Percentiles rank a stretch among this genome's conserved stretches.
Conservation (phyloP, 2,113 vertebrate genomes). For the Sardina pilchardus region DNA sequence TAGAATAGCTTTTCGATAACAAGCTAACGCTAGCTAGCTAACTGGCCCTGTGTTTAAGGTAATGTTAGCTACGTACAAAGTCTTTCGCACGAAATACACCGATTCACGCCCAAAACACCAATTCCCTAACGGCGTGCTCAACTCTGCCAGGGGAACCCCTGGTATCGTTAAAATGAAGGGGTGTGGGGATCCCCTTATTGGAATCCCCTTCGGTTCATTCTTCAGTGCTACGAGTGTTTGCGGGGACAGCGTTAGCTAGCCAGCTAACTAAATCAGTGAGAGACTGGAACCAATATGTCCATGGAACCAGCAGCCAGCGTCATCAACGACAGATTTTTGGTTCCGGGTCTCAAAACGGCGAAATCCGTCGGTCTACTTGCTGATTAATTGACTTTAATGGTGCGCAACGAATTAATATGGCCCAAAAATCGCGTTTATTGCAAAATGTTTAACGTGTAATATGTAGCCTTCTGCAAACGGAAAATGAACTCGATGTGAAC, state of each 20-base stretch:
- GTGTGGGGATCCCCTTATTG: slow-evolving; percentile 26
- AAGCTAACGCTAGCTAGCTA: slow-evolving; percentile 2
- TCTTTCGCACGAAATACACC: slow-evolving; percentile 12
- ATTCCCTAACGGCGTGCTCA: background rate
- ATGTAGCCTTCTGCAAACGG: background rate
- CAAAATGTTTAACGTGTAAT: background rate
- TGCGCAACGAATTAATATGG: background rate
- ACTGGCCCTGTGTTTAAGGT: slow-evolving; percentile 9
- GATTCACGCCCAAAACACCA: background rate
- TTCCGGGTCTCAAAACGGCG: background rate
- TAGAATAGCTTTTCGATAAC: background rate
- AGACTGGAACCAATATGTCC: slow-evolving; percentile 15
- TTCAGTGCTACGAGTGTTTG: slow-evolving; percentile 17
- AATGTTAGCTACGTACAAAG: slow-evolving; percentile 9
- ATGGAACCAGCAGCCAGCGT: slow-evolving; percentile 9
- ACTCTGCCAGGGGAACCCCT: background rate
- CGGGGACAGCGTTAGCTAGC: slow-evolving; percentile 33
- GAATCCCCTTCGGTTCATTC: slow-evolving; percentile 1
- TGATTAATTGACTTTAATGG: background rate
- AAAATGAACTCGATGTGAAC: background rate
- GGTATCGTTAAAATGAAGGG: slow-evolving; percentile 12
- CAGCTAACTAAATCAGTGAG: slow-evolving; percentile 17
- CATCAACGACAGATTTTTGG: slow-evolving; percentile 1
- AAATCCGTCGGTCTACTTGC: background rate
- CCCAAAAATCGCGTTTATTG: background rate